Evolutionary conservation across 2,797 vertebrate genomes (phyloP).

Genomic region (Picus viridis): DNA sequence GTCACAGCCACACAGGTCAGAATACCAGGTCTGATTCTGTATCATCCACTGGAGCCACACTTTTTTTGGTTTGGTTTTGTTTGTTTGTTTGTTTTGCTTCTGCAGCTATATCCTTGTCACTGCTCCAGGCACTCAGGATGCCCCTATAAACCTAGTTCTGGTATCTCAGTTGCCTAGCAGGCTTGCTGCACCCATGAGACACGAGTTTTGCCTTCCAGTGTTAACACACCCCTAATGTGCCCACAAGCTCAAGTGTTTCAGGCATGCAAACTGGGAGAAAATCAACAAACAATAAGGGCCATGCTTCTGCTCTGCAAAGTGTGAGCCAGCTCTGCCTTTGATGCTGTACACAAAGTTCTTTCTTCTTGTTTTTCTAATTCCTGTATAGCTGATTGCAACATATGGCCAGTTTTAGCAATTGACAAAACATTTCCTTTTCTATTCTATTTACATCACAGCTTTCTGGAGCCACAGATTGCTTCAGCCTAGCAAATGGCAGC

Average conservation of each 20-base stretch:
- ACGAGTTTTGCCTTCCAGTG: neutral
- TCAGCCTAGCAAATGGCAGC: constrained; percentile 1
- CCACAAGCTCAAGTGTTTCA: neutral
- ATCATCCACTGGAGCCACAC: neutral
- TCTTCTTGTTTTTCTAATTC: constrained; percentile 46
- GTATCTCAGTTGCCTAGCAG: neutral
- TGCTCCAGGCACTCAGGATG: neutral
- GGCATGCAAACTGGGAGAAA: neutral
- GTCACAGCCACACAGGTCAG: neutral
- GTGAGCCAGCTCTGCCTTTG: constrained; percentile 10
- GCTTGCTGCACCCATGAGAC: neutral
- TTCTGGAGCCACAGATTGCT: neutral
- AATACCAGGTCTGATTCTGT: neutral
- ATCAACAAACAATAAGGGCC: constrained; percentile 3
- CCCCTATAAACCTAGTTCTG: neutral
- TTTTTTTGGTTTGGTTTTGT: neutral
- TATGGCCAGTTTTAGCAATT: constrained; percentile 26
- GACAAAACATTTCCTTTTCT: constrained; percentile 54
- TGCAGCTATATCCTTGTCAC: neutral
- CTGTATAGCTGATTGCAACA: constrained; percentile 50
- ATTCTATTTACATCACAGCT: neutral
- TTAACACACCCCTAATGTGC: neutral
- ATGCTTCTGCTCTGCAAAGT: neutral
- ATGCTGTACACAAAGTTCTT: constrained; percentile 2
- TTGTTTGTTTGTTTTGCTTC: neutral